Evolutionary conservation across 1,140 invertebrate genomes (phyloP), one percentile per base, ranked within the genome.

Genomic region (Venustaconcha ellipsiformis): DNA sequence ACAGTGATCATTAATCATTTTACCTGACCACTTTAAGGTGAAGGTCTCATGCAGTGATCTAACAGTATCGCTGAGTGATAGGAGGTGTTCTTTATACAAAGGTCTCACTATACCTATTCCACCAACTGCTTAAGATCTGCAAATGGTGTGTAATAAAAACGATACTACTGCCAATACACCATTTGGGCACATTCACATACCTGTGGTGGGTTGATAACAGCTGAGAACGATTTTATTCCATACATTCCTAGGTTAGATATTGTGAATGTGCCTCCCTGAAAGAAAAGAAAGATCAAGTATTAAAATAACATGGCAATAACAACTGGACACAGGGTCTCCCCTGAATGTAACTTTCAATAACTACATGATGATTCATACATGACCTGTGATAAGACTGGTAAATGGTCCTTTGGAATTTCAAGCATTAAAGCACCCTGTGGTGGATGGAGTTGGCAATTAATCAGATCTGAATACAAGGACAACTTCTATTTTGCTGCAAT

Each of bases 231-330:
- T 74, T 92, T 92, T n/a, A 94, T 91, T 88, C 97, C 97, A 90
- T 96, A 99, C 98, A 99, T 99, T 84, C 98, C 98, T 72, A 99
- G 91, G 91, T 99, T 99, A 0, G 98, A 99, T 11, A 99, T 94
- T 5, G 93, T 93, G 82, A 94, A 93, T n/a, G 94, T 94, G 20
- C 94, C 93, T 67, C 93, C 94, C 93, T 93, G 83, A 59, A 89
- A 78, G 68, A 71, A 72, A 70, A 57, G 58, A 72, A 70, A 55
- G 58, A 26, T 5, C 59, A 75, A 48, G 37, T 11, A 48, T 30
- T 48, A 48, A 48, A 57, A 59, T 37, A 78, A 30, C 20, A 67
- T 55, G 30, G 30, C n/a, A 62, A 65, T 17, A 55, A 37, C 20
- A 55, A 20, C 26, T 30, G 48, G 5, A 14, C 20, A 18, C 23